Percentiles rank a stretch among this genome's conserved stretches.
Conservation (phyloP, 2,797 vertebrate species). For the Anableps anableps region DNA sequence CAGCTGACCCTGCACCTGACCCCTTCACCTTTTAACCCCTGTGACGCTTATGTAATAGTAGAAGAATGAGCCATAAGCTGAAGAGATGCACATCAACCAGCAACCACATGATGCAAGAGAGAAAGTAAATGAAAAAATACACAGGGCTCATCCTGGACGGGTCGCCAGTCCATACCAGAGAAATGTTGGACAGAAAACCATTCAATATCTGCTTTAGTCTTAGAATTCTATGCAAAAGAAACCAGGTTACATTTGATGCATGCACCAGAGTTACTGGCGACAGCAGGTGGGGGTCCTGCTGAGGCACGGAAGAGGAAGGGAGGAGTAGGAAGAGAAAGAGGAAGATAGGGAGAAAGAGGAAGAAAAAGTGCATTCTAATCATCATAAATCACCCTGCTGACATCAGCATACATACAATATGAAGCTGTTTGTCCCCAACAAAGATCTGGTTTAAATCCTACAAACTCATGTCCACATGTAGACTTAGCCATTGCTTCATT, state of each 20-base stretch:
- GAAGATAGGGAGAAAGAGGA: conserved; percentile 52
- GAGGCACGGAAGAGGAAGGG: conserved; percentile 62
- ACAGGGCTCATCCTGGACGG: no score
- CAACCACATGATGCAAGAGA: not conserved
- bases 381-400: conserved; percentile 49
- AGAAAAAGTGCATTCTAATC: conserved; percentile 67
- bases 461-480: not conserved
- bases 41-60: not conserved
- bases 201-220: not conserved
- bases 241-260: not conserved
- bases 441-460: not conserved
- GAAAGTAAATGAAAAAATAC: not conserved
- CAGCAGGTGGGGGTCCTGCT: conserved; percentile 49
- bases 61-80: not conserved
- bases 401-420: not conserved
- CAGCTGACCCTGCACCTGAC: not conserved
- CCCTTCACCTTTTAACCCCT: not conserved
- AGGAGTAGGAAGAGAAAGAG: conserved; percentile 38
- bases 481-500: not conserved
- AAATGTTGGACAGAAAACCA: not conserved
- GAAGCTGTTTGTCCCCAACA: conserved; percentile 17
- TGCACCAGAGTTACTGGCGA: conserved; percentile 17
- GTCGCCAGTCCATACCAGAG: not conserved
- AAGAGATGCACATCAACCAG: not conserved
- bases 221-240: not conserved